A percentile compares a stretch with the other conserved stretches of the same genome.
Conservation (phyloP, 2,113 vertebrate species). For the Silurus meridionalis region DNA sequence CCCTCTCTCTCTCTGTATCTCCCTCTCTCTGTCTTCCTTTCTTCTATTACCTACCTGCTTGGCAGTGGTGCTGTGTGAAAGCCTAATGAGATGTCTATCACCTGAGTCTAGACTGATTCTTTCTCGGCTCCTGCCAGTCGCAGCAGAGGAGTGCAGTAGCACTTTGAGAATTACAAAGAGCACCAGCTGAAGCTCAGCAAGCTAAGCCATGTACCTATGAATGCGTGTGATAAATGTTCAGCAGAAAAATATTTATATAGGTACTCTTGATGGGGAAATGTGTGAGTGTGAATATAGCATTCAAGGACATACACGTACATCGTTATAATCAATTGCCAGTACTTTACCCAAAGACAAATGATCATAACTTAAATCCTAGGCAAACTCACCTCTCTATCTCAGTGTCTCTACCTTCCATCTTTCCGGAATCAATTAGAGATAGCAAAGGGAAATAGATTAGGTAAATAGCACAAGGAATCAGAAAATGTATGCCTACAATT, state of each 20-base stretch:
- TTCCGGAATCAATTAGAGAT: too few species aligned
- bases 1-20: conserved; percentile 33
- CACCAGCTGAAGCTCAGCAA: conserved; percentile 30
- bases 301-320: conserved; percentile 60
- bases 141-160: conserved; percentile 56
- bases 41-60: conserved; percentile 57
- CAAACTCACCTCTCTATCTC: background rate
- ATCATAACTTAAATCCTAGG: conserved; percentile 25
- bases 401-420: background rate
- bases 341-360: conserved; percentile 9
- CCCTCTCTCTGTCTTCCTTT: conserved; percentile 39
- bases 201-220: conserved; percentile 5
- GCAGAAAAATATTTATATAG: conserved; percentile 41
- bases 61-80: conserved; percentile 62
- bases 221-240: conserved; percentile 48
- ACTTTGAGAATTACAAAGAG: conserved; percentile 51
- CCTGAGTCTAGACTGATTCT: conserved; percentile 74
- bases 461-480: background rate
- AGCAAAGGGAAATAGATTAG: background rate
- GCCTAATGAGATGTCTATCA: conserved; percentile 80
- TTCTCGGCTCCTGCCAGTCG: conserved; percentile 59
- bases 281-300: conserved; percentile 65
- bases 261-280: conserved; percentile 56
- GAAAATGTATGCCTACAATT: background rate
- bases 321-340: conserved; percentile 68